Conservation (phyloP, 1,140 invertebrate genomes). For the Penaeus vannamei region DNA sequence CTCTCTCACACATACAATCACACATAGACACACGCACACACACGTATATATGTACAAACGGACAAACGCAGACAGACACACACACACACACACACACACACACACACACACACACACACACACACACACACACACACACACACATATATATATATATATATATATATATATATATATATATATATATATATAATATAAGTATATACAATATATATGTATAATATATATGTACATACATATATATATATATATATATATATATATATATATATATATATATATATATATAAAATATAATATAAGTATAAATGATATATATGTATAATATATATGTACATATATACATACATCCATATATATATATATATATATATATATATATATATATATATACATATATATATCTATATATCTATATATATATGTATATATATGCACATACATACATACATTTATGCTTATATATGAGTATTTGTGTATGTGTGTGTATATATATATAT, state of each 20-base stretch:
- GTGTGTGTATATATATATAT: not conserved
- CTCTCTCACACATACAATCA: not conserved
- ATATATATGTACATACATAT: not conserved
- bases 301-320: not conserved
- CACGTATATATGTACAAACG: not conserved
- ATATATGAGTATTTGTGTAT: too few relatives aligned
- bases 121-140: not conserved
- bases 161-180: too few relatives aligned
- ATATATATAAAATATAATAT: not conserved
- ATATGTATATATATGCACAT: not conserved
- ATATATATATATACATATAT: not conserved
- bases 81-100: not conserved
- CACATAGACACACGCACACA: not conserved
- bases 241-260: slow-evolving; percentile 22
- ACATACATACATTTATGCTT: too few relatives aligned
- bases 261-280: not conserved
- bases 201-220: not conserved
- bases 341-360: not conserved
- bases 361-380: slow-evolving; percentile 22
- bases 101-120: not conserved
- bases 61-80: not conserved
- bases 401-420: not conserved
- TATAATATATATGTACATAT: not conserved
- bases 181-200: not conserved
- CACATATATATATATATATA: too few relatives aligned